A percentile compares a stretch with the other conserved stretches of the same genome.
Conservation (phyloP, 2,888 invertebrate species). For the Meteorus cinctellus region DNA sequence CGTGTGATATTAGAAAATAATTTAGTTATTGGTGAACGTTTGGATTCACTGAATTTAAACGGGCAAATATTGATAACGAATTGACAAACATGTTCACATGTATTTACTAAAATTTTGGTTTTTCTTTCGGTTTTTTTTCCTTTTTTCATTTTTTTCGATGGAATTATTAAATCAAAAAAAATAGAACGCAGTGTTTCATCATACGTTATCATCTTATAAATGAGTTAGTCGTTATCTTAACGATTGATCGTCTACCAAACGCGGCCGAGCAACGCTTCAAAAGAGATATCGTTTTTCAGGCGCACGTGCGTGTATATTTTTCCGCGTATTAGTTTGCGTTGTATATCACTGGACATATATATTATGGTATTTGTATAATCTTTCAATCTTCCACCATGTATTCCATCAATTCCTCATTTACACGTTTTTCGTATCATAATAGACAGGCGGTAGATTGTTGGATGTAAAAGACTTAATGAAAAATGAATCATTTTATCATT, state of each 20-base stretch:
- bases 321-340: neutral
- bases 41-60: too few species aligned
- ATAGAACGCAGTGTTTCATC: neutral
- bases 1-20: too few species aligned
- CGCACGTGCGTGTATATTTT: conserved; percentile 3
- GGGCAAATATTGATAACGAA: too few species aligned
- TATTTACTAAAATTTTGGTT: neutral
- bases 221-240: conserved; percentile 3
- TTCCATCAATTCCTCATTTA: neutral
- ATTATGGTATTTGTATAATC: neutral
- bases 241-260: conserved; percentile 10
- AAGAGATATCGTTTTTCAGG: neutral
- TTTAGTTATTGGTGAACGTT: too few species aligned
- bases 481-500: neutral
- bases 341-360: neutral
- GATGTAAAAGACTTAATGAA: neutral
- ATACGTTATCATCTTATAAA: conserved; percentile 5
- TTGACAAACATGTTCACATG: too few species aligned
- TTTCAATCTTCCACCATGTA: neutral
- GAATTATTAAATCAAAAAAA: neutral
- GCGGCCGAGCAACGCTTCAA: neutral
- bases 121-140: neutral
- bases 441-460: neutral
- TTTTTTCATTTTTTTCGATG: neutral
- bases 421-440: neutral